phyloP scores from a whole-genome alignment of 1,140 invertebrate species.

The Cherax destructor region DNA sequence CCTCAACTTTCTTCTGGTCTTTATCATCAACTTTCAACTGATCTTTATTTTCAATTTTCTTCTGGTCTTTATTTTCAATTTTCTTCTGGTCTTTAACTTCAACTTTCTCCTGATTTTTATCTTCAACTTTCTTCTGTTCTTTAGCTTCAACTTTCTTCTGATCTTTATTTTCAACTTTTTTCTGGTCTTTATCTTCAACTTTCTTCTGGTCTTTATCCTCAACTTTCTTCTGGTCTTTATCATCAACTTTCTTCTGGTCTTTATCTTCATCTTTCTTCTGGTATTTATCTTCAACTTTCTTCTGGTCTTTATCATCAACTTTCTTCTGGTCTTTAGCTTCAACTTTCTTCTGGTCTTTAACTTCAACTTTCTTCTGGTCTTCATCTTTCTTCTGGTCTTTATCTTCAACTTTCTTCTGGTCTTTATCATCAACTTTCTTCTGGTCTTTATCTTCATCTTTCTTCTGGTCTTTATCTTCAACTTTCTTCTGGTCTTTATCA shows the following conservation, averaged over 20 bases:
- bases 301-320: not conserved
- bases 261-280: not conserved
- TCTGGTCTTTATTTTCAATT: not conserved
- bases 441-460: not conserved
- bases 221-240: not conserved
- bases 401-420: not conserved
- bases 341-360: not conserved
- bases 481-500: not conserved
- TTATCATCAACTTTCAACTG: not conserved
- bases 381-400: not conserved
- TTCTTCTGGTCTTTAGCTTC: not conserved
- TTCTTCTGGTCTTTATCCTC: not conserved
- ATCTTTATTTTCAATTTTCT: not conserved
- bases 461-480: not conserved
- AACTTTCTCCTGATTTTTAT: not conserved
- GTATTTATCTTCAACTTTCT: not conserved
- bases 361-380: not conserved
- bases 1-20: not conserved
- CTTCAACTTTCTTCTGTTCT: too few species aligned
- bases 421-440: not conserved
- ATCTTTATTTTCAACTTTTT: not conserved
- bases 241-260: not conserved
- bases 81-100: not conserved
- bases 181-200: not conserved
- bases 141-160: not conserved